Evolutionary conservation across 2,888 invertebrate genomes (phyloP).

Genomic region (Ormia ochracea): DNA sequence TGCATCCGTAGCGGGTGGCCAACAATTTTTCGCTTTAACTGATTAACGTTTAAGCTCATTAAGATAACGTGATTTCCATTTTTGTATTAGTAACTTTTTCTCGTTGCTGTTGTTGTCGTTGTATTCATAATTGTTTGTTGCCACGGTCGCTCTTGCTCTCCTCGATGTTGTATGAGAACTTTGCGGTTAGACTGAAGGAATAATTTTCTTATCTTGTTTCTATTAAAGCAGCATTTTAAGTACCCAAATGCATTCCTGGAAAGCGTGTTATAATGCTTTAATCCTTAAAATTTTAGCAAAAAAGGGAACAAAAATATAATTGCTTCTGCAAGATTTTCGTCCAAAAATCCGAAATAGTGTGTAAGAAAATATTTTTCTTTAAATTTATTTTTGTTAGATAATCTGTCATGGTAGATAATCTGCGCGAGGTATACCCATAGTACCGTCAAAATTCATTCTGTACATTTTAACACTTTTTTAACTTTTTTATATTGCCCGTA

Average conservation of each 20-base stretch:
- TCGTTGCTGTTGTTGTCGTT: not conserved
- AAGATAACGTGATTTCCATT: conserved; percentile 72
- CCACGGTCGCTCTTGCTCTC: not conserved
- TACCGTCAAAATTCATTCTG: no score
- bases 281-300: conserved; percentile 8
- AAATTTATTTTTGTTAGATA: no score
- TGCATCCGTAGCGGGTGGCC: conserved; percentile 56
- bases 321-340: no score
- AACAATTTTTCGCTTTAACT: conserved; percentile 60
- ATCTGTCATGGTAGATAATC: no score
- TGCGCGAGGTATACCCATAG: no score
- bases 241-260: conserved; percentile 10
- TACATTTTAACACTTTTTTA: no score
- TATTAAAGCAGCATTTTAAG: not conserved
- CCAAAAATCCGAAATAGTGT: no score
- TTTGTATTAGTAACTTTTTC: conserved; percentile 8
- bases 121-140: conserved; percentile 11
- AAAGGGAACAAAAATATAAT: not conserved
- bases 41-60: conserved; percentile 72
- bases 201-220: conserved; percentile 11
- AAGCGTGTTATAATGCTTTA: conserved; percentile 40
- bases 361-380: no score
- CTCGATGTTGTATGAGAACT: conserved; percentile 13
- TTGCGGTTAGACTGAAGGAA: not conserved
- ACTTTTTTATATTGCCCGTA: no score